Evolutionary conservation across 2,797 vertebrate genomes (phyloP).

Genomic region (Taeniopygia guttata): DNA sequence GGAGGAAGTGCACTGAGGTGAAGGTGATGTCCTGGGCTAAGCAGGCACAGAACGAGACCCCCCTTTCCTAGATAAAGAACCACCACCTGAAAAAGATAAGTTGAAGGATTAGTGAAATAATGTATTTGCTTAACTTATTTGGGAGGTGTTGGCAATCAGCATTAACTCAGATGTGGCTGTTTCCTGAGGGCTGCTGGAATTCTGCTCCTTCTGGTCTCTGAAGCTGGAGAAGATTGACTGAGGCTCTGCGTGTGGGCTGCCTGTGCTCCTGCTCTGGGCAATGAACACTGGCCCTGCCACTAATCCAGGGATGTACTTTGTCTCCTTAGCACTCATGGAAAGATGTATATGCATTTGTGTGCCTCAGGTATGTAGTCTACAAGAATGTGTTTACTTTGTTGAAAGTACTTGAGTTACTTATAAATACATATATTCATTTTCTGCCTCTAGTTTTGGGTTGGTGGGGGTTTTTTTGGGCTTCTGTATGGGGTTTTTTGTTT

Average conservation of each 20-base stretch:
- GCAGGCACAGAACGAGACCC: neutral
- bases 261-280: neutral
- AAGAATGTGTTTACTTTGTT: neutral
- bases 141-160: neutral
- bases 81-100: neutral
- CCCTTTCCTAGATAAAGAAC: neutral
- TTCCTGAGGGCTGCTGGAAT: neutral
- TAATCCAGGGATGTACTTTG: neutral
- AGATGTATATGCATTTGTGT: neutral
- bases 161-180: neutral
- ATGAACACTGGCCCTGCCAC: neutral
- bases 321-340: neutral
- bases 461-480: rapidly evolving
- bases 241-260: rapidly evolving
- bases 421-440: neutral
- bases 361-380: neutral
- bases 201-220: neutral
- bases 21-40: neutral
- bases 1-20: neutral
- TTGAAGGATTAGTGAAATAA: neutral
- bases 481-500: no score
- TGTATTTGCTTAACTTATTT: neutral
- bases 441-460: neutral
- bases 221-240: neutral
- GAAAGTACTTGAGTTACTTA: neutral